These are phyloP conservation scores for Stenopsyche tienmushanensis DNA, from an alignment of 1,140 invertebrate genomes.

Conservation along the genomic window DNA sequence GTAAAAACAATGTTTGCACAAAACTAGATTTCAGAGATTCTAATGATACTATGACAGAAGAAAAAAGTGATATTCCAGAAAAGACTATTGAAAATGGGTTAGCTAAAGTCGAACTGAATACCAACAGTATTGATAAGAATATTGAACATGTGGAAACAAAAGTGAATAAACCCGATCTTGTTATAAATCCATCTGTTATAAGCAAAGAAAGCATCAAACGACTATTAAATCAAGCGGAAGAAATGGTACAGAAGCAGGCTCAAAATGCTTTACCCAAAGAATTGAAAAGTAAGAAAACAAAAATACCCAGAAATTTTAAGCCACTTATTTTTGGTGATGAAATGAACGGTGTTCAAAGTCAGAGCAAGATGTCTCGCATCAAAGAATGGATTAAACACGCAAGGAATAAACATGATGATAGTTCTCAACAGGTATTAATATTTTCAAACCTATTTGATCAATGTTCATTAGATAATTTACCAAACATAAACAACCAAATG, in stretches of 20 bases:
- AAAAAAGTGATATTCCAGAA: background rate
- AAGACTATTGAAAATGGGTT: background rate
- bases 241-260: slow-evolving; percentile 63
- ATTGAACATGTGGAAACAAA: background rate
- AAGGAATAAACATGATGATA: slow-evolving; percentile 50
- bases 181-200: slow-evolving; percentile 41
- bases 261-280: slow-evolving; percentile 45
- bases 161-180: background rate
- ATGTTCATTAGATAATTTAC: too few relatives aligned
- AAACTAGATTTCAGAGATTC: slow-evolving; percentile 30
- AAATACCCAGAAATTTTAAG: slow-evolving; percentile 54
- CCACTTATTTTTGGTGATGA: slow-evolving; percentile 56
- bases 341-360: slow-evolving; percentile 49
- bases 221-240: slow-evolving; percentile 70
- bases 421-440: slow-evolving; percentile 47
- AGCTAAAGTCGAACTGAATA: slow-evolving; percentile 12
- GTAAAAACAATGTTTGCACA: slow-evolving; percentile 3
- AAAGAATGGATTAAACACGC: slow-evolving; percentile 64
- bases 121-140: background rate
- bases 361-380: slow-evolving; percentile 65
- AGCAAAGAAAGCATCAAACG: slow-evolving; percentile 61
- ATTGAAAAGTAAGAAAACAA: slow-evolving; percentile 44
- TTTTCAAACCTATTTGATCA: slow-evolving; percentile 1
- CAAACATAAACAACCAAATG: background rate
- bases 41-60: background rate